Evolutionary conservation across 2,797 vertebrate genomes (phyloP), one percentile per base, ranked within the genome.

Genomic region (Enteromius mattozi): DNA sequence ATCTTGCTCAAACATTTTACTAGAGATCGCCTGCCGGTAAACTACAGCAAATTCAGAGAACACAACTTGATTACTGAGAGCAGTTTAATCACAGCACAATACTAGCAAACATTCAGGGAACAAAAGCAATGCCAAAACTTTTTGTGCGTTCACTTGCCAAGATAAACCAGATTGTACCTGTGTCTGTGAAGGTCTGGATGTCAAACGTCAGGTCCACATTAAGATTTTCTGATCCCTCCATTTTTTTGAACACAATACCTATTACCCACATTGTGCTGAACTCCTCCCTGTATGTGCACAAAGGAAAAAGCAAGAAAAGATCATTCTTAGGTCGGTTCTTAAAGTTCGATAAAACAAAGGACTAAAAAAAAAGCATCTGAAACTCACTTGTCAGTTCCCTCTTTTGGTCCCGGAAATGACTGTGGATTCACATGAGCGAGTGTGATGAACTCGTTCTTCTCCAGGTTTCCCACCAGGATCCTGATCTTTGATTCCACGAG

Each of bases 401-500:
- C 95, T 86, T 92, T 95, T 86, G 93, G 94, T 88, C 94, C 95
- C 79, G 96, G 95, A 87, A 96, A 96, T 65, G 96, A 95, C 90
- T 97, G 95, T 30, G 94, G 94, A 89, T 96, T 96, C 86, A 97
- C 95, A 75, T 97, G 96, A 87, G 95, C 96, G 86, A 96, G 91
- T 19, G 96, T 96, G 90, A 98, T 96, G 85, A 95, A 94, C 85
- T 95, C 94, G n/a, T 97, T 96, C 93, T 95, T 96, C 92, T 98
- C 96, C 92, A 98, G 91, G 86, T 94, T 96, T 91, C 95, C 95
- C 86, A 98, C 96, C 88, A 97, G 91, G 77, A 96, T 96, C 87
- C 96, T 94, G 89, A 98, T 96, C 94, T 97, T 98, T 77, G 96
- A 97, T 89, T 98, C 96, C 87, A 97, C 96, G 86, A 97, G 96